Evolutionary conservation across 2,797 vertebrate species (phyloP).

Genomic region (Meriones psammophilus): DNA sequence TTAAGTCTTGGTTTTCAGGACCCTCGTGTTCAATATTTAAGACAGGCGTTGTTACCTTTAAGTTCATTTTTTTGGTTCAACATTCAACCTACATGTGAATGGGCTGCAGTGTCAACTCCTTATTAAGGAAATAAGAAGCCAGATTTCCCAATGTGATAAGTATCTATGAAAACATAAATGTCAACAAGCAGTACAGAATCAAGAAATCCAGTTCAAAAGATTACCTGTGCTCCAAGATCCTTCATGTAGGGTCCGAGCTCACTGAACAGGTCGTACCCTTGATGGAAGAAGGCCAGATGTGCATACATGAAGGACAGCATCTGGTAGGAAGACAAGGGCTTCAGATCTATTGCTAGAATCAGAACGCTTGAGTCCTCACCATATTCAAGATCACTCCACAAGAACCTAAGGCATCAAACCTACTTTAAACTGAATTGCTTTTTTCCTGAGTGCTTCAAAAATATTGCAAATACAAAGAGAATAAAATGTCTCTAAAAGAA

Average conservation of each 20-base stretch:
- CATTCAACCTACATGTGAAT: slow-evolving; percentile 42
- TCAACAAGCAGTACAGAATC: slow-evolving; percentile 30
- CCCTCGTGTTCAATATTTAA: not conserved
- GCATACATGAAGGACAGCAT: slow-evolving; percentile 99
- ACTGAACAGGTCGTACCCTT: slow-evolving; percentile 98
- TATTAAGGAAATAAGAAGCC: slow-evolving; percentile 37
- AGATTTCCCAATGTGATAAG: not conserved
- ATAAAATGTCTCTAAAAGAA: slow-evolving; percentile 38
- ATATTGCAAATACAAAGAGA: slow-evolving; percentile 47
- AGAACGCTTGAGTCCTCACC: not conserved
- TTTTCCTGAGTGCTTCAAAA: slow-evolving; percentile 58
- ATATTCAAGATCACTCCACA: slow-evolving; percentile 9
- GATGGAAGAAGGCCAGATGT: slow-evolving; percentile 98
- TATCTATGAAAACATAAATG: slow-evolving; percentile 43
- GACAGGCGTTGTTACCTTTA: slow-evolving; percentile 29
- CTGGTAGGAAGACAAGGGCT: slow-evolving; percentile 84
- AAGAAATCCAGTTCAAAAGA: not conserved
- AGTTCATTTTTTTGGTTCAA: slow-evolving; percentile 44
- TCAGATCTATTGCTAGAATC: slow-evolving; percentile 27
- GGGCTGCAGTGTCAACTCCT: not conserved
- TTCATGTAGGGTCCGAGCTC: slow-evolving; percentile 98
- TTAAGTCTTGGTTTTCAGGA: slow-evolving; percentile 7
- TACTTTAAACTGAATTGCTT: slow-evolving; percentile 6
- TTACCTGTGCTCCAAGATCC: slow-evolving; percentile 96
- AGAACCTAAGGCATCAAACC: not conserved